phyloP scores from a whole-genome alignment of 2,113 vertebrate genomes.

The Esox niger region DNA sequence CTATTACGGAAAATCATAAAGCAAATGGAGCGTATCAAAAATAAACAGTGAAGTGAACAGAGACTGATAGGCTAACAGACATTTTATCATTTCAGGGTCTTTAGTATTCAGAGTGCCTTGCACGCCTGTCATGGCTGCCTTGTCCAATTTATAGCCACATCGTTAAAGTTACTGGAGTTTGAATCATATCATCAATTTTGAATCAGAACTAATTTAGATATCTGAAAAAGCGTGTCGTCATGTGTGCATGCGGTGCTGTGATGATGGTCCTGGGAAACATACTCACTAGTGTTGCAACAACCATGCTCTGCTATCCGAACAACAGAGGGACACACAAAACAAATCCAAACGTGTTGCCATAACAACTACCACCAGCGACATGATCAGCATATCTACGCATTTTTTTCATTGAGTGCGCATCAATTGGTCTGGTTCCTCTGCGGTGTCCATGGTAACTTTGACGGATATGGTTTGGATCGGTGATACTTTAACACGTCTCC shows the following conservation, averaged over 20 bases:
- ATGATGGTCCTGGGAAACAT: no score
- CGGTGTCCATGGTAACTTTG: slow-evolving; percentile 9
- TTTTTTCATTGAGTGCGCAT: not conserved
- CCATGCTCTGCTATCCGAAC: no score
- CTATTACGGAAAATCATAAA: slow-evolving; percentile 1
- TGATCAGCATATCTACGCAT: not conserved
- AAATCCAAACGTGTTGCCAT: not conserved
- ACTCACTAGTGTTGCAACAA: no score
- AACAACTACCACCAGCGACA: not conserved
- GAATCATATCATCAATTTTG: not conserved
- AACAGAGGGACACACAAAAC: no score
- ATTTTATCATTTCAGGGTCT: not conserved
- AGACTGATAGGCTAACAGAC: not conserved
- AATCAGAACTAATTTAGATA: not conserved
- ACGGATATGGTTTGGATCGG: not conserved
- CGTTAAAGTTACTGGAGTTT: not conserved
- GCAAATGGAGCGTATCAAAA: not conserved
- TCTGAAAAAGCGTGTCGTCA: no score
- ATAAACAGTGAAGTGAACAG: not conserved
- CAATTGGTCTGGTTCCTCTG: not conserved
- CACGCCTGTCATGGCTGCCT: not conserved
- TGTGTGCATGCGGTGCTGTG: no score
- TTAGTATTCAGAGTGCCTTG: not conserved
- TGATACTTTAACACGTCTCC: not conserved
- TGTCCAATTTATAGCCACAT: not conserved